Evolutionary conservation across 2,888 invertebrate genomes (phyloP), one percentile per base, ranked within the genome.

Genomic region (Monopis laevigella): DNA sequence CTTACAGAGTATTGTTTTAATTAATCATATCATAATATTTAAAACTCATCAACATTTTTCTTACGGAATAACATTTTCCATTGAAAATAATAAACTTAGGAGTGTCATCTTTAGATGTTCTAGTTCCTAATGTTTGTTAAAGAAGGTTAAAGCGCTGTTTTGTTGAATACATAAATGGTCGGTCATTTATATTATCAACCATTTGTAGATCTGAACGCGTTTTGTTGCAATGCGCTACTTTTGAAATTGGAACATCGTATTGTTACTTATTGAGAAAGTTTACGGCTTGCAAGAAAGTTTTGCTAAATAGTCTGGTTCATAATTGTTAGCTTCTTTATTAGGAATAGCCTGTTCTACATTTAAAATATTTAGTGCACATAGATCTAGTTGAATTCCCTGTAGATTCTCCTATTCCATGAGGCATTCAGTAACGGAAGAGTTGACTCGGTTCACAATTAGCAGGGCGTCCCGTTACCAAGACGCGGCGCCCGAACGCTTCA

Each of bases 391-490:
- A 21, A 21, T 36, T 36, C 36, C 36, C 36, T 36, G 19, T 19
- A 36, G 36, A 36, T 21, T 19, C 16, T 40, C 19, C 40, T 29
- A 40, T 29, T 40, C 40, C 40, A 13, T 14, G 34, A 11, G 29
- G 36, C 16, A 36, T 36, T 40, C 18, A 11, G 57, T 71, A 72
- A 70, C 71, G 71, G 72, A 68, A 72, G 65, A 68, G 56, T 13
- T 14, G n/a, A n/a, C 60, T 59, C 58, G 56, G 62, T 66, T 70
- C 70, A 68, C 67, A 74, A 77, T 78, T 69, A 75, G 75, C 69
- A 55, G 58, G 64, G 55, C 53, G 67, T 75, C 65, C 75, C 75
- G 77, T 78, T 80, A 77, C 65, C 53, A 24, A 17, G 29, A 54
- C 60, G 57, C 68, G 70, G 72, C 74, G 75, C 77, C 65, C 61